A percentile compares a stretch with the other conserved stretches of the same genome.
Evolutionary conservation across 1,140 invertebrate species (phyloP).

Genomic region (Rhopalosiphum padi): DNA sequence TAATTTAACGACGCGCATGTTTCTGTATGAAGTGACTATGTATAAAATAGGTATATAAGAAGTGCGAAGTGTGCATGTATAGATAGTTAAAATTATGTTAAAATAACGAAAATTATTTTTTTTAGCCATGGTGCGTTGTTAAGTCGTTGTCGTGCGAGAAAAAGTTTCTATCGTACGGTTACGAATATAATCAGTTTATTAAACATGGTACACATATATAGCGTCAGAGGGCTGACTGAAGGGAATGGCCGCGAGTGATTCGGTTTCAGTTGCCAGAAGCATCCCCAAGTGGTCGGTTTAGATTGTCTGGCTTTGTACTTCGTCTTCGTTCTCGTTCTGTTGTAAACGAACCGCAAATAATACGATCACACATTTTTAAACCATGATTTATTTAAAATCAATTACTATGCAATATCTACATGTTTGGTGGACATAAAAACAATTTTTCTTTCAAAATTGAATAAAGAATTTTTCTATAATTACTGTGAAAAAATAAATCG

Average conservation of each 20-base stretch:
- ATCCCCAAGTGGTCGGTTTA: slow-evolving; percentile 55
- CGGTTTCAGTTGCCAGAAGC: slow-evolving; percentile 56
- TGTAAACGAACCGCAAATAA: neutral
- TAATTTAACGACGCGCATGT: too few species aligned
- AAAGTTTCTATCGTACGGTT: neutral
- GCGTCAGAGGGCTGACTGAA: slow-evolving; percentile 53
- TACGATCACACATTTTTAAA: neutral
- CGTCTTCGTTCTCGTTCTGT: neutral
- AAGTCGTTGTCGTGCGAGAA: neutral
- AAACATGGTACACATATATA: neutral
- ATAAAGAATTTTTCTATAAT: neutral
- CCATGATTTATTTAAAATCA: neutral
- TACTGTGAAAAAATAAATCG: neutral
- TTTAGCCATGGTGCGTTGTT: neutral
- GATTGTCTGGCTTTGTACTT: slow-evolving; percentile 32
- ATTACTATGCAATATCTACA: neutral
- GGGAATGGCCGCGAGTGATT: slow-evolving; percentile 50
- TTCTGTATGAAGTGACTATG: neutral
- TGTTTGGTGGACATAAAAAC: neutral
- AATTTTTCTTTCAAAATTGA: neutral
- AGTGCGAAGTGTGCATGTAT: too few species aligned
- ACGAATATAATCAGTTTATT: neutral
- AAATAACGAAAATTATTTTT: neutral
- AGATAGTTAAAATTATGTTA: neutral
- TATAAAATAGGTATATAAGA: neutral